Conservation (phyloP, 2,888 invertebrate genomes). For the Phrixothrix hirtus region DNA sequence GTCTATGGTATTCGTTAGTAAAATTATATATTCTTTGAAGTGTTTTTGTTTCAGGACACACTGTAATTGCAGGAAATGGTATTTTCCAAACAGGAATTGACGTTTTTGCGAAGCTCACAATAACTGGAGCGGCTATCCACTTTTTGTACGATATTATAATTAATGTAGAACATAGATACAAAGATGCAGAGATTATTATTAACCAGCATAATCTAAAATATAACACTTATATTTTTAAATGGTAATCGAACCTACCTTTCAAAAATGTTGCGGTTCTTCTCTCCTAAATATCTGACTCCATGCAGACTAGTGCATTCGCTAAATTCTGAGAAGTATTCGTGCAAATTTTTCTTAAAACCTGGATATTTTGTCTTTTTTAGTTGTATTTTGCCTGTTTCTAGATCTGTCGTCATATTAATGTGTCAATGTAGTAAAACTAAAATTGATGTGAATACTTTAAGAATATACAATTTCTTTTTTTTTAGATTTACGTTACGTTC, state of each 20-base stretch:
- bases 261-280: conserved; percentile 45
- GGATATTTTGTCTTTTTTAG: too few species aligned
- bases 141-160: conserved; percentile 66
- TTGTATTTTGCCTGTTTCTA: neutral
- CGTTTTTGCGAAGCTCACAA: conserved; percentile 69
- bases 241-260: conserved; percentile 51
- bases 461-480: too few species aligned
- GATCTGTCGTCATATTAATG: too few species aligned
- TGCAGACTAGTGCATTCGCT: conserved; percentile 50
- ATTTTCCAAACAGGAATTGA: conserved; percentile 65
- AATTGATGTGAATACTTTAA: too few species aligned
- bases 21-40: conserved; percentile 67
- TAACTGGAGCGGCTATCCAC: conserved; percentile 69
- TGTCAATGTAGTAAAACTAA: too few species aligned
- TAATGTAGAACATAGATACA: conserved; percentile 55
- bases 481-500: too few species aligned
- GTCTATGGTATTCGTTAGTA: conserved; percentile 60
- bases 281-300: conserved; percentile 52
- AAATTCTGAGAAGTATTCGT: conserved; percentile 47
- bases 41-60: conserved; percentile 63
- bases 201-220: conserved; percentile 69
- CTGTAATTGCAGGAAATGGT: conserved; percentile 42
- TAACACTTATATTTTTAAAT: conserved; percentile 60
- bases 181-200: conserved; percentile 41
- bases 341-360: conserved; percentile 44